Conservation (phyloP, 2,888 invertebrate species). For the Smittia aterrima region DNA sequence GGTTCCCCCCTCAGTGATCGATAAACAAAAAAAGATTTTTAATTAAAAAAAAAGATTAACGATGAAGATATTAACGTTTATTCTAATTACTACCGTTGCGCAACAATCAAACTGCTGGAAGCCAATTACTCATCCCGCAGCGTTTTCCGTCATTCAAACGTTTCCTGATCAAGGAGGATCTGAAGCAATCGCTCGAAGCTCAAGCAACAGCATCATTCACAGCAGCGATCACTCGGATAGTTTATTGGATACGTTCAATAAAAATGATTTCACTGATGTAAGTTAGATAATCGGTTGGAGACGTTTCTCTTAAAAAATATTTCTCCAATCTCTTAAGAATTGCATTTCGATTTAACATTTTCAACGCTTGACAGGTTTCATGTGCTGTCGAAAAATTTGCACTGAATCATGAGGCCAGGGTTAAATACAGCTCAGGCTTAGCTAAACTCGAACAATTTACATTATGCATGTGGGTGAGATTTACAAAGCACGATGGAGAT, state of each 20-base stretch:
- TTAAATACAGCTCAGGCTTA: slow-evolving; percentile 68
- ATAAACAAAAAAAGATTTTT: too few relatives aligned
- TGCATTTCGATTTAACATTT: background rate
- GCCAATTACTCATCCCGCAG: slow-evolving; percentile 5
- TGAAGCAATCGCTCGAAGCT: background rate
- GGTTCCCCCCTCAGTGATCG: too few relatives aligned
- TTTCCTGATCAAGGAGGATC: too few relatives aligned
- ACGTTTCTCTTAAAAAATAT: too few relatives aligned
- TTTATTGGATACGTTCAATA: slow-evolving; percentile 7
- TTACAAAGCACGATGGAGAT: slow-evolving; percentile 76
- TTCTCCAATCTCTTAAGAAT: background rate
- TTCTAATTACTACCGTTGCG: too few relatives aligned
- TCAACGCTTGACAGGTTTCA: slow-evolving; percentile 53
- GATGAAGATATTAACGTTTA: too few relatives aligned
- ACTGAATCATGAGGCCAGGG: slow-evolving; percentile 66
- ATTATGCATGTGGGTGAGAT: slow-evolving; percentile 79
- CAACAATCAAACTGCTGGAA: background rate
- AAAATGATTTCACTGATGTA: slow-evolving; percentile 19
- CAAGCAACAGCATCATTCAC: background rate
- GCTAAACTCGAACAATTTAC: slow-evolving; percentile 81
- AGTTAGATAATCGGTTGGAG: background rate
- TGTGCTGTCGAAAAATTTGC: slow-evolving; percentile 69
- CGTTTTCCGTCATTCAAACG: slow-evolving; percentile 16
- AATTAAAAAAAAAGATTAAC: too few relatives aligned
- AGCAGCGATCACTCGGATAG: background rate